Conservation (phyloP, 2,888 invertebrate genomes). For the Phaedon cochleariae region DNA sequence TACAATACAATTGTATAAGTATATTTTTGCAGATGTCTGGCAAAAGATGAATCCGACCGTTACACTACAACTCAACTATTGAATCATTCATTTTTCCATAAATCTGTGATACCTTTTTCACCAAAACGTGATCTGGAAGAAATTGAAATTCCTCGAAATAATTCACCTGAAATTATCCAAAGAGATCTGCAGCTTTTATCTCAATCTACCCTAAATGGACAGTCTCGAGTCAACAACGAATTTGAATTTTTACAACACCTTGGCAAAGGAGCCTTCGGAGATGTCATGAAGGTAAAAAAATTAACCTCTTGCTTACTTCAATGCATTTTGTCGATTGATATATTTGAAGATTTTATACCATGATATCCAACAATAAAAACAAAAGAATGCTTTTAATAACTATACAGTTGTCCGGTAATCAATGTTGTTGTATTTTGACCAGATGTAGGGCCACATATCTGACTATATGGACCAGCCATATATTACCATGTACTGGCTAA, state of each 20-base stretch:
- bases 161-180: slow-evolving; percentile 55
- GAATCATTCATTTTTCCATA: slow-evolving; percentile 73
- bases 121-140: slow-evolving; percentile 58
- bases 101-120: slow-evolving; percentile 62
- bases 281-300: slow-evolving; percentile 84
- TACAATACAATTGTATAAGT: neutral
- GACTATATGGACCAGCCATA: no score
- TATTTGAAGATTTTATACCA: neutral
- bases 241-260: slow-evolving; percentile 84
- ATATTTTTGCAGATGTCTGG: slow-evolving; percentile 68
- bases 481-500: no score
- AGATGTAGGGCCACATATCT: no score
- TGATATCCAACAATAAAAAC: no score
- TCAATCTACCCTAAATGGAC: slow-evolving; percentile 59
- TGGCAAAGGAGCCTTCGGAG: slow-evolving; percentile 95
- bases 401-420: no score
- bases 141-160: slow-evolving; percentile 36
- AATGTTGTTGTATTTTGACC: no score
- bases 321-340: neutral
- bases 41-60: slow-evolving; percentile 74
- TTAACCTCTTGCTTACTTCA: neutral
- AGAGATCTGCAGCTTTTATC: slow-evolving; percentile 43
- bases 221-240: slow-evolving; percentile 80
- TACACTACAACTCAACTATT: slow-evolving; percentile 81
- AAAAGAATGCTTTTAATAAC: no score